Evolutionary conservation across 2,888 invertebrate species (phyloP), one percentile per base, ranked within the genome.

Genomic region (Gastrophysa polygoni): DNA sequence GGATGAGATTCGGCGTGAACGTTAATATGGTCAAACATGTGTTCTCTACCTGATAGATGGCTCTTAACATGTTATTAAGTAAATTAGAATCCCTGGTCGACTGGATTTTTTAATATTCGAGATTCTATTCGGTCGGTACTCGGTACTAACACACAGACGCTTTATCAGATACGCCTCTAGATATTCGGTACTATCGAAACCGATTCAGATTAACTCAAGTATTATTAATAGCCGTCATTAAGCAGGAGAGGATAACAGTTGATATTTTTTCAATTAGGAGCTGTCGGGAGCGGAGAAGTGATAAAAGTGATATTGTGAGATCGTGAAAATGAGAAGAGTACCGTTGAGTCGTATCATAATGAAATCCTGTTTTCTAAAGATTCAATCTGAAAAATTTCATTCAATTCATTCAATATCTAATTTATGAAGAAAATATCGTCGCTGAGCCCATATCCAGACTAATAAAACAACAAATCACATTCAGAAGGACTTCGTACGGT

Each of bases 191-290:
- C 44, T 54, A 54, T 63, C 59, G 56, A 46, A 63, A 44, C 50
- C 50, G 59, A 63, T 63, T 59, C 16, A 59, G 59, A 63, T 59
- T 59, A 59, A 55, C 14, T 47, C 55, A 17, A 46, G 59, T 47
- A 63, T 63, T 59, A 59, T 46, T 63, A 63, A 63, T 63, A 51
- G 59, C 51, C 29, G 55, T 63, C 56, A 63, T 63, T 63, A 59
- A 34, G 34, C 46, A 10, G 20, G 10, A 11, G 21, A 32, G 55
- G 29, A 55, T n/a, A 38, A 14, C n/a, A 34, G 43, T 24, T 24
- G 38, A 28, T 16, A 28, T 16, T 43, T 54, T 54, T 54, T 54
- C 34, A 54, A 54, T 54, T 24, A 54, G 43, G 14, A 54, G 43
- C 54, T 38, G 54, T 43, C 54, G 34, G 24, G 34, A 28, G 43